Percentiles rank a stretch among this genome's conserved stretches.
phyloP scores from a whole-genome alignment of 1,140 invertebrate genomes.

The Drosophila miranda region DNA sequence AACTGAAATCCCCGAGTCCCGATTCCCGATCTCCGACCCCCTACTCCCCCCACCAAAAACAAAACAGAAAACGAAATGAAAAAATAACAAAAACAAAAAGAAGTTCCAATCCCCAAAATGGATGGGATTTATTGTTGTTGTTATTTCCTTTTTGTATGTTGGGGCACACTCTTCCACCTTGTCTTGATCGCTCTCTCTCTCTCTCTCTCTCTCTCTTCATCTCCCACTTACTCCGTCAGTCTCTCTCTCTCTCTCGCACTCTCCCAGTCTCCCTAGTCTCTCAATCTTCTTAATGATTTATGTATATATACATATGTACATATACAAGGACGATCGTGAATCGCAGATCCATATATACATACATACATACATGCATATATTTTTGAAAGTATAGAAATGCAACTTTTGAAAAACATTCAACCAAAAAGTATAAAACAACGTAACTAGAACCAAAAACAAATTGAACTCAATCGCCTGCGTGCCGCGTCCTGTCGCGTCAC shows the following conservation, averaged over 20 bases:
- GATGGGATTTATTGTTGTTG: slow-evolving; percentile 2
- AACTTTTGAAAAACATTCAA: slow-evolving; percentile 70
- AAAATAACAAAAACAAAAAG: slow-evolving; percentile 12
- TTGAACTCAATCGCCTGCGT: slow-evolving; percentile 29
- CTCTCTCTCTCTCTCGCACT: slow-evolving; percentile 19
- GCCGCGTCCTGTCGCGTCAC: too few relatives aligned
- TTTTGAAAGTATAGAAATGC: slow-evolving; percentile 75
- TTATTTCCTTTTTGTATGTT: slow-evolving; percentile 18
- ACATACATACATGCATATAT: slow-evolving; percentile 41
- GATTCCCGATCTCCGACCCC: background rate
- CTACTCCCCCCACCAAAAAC: slow-evolving; percentile 8
- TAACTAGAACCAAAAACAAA: slow-evolving; percentile 55
- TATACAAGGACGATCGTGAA: slow-evolving; percentile 50
- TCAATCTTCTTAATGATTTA: slow-evolving; percentile 8
- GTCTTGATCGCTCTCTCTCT: slow-evolving; percentile 42
- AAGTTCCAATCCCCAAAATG: background rate
- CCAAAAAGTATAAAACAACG: slow-evolving; percentile 28
- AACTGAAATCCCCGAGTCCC: slow-evolving; percentile 35
- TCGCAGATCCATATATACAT: slow-evolving; percentile 45
- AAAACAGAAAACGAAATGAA: slow-evolving; percentile 18
- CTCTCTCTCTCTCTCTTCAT: slow-evolving; percentile 42
- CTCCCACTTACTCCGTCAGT: slow-evolving; percentile 13
- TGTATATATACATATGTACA: slow-evolving; percentile 43
- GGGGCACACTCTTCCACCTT: slow-evolving; percentile 29
- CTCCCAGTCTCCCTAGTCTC: background rate